These are phyloP conservation scores for Ammodytes marinus DNA, from an alignment of 2,113 vertebrate species.

Conservation along the genomic window DNA sequence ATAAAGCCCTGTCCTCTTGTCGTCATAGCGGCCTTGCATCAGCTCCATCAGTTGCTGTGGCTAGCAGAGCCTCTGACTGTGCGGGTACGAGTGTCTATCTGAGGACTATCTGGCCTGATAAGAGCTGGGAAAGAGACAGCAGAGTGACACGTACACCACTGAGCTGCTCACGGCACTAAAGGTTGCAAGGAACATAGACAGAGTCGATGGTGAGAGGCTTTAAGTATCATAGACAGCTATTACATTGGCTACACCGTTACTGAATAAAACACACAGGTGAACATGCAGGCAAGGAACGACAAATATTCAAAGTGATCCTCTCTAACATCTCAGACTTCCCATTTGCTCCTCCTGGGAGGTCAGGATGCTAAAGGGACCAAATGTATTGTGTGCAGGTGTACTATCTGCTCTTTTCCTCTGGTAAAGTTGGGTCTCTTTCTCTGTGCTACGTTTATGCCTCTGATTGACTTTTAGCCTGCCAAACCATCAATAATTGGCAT, in stretches of 20 bases:
- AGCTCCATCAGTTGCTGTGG: slow-evolving; percentile 69
- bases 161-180: slow-evolving; percentile 24
- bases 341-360: neutral
- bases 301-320: neutral
- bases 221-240: slow-evolving; percentile 12
- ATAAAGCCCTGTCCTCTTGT: slow-evolving; percentile 78
- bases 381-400: slow-evolving; percentile 22
- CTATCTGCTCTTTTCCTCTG: slow-evolving; percentile 30
- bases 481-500: slow-evolving; percentile 67
- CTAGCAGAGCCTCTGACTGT: slow-evolving; percentile 62
- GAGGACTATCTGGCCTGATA: slow-evolving; percentile 66
- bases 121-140: slow-evolving; percentile 56
- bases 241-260: neutral
- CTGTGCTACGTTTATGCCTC: slow-evolving; percentile 44
- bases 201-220: slow-evolving; percentile 1
- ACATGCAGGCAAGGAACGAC: neutral
- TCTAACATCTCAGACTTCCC: neutral
- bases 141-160: slow-evolving; percentile 41
- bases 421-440: slow-evolving; percentile 26
- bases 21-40: slow-evolving; percentile 71
- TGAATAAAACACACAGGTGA: slow-evolving; percentile 6
- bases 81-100: slow-evolving; percentile 67
- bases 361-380: neutral
- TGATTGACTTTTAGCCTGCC: slow-evolving; percentile 68
- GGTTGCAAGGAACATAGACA: slow-evolving; percentile 29